Base-by-base conservation (phyloP, 2,888 invertebrate species). In the Anthophora plumipes region DNA sequence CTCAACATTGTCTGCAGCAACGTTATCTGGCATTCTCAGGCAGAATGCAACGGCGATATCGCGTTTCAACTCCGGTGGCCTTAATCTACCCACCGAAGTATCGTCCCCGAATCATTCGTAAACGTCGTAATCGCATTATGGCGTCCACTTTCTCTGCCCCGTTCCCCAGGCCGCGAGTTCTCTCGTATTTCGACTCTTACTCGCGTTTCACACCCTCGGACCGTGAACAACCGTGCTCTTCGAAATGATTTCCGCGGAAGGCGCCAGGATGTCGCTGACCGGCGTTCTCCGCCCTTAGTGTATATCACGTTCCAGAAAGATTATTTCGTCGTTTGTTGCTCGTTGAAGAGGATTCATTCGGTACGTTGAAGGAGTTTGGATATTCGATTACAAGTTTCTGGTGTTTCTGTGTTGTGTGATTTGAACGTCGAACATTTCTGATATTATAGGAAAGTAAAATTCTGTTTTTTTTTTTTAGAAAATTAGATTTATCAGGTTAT, bases 21-120 rank as follows among this genome's bases (percentile, higher is more conserved):
- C 50, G 74, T 80, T 84, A 77, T 66, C 67, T 72, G 66, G 6
- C 68, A 54, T 71, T 77, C 83, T 73, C 64, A 41, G 60, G 67
- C 70, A 61, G 59, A 69, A 31, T 61, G 59, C 71, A 75, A 71
- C 72, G 67, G 68, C 63, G 66, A 69, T 82, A 84, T 86, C 82
- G 88, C 88, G 79, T 91, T 91, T 89, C 91, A 87, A 89, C 90
- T 89, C 87, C 87, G 91, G 90, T 91, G 91, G 91, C 90, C 91
- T 89, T 90, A 89, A 90, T 89, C 88, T 87, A 80, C 77, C 79
- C 46, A 68, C 80, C 80, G 25, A 82, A 79, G 74, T 77, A 81
- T 84, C 84, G 73, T 85, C 82, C 82, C 76, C 86, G 83, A 88
- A 88, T 86, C 86, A 85, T 88, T 88, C 86, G 84, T 85, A 88